phyloP scores from a whole-genome alignment of 2,888 invertebrate genomes.

The Apamea epomidion region DNA sequence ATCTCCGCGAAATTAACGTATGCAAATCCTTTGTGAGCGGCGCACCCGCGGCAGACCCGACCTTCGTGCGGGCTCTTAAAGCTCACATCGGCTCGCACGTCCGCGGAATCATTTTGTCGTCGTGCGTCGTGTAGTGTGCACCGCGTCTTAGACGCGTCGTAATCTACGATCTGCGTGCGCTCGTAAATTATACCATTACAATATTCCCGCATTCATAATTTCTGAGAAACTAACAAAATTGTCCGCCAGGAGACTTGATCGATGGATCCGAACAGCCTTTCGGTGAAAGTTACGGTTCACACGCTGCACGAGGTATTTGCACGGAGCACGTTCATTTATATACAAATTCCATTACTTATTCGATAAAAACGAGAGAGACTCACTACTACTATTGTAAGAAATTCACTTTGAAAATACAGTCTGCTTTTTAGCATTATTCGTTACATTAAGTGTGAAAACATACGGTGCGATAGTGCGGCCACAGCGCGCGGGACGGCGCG shows the following conservation, averaged over 20 bases:
- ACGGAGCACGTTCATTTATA: slow-evolving; percentile 26
- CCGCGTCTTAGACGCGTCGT: slow-evolving; percentile 45
- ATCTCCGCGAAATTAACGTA: slow-evolving; percentile 63
- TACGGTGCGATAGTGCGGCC: neutral
- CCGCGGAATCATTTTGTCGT: slow-evolving; percentile 10
- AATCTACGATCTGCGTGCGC: slow-evolving; percentile 63
- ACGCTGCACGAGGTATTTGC: slow-evolving; percentile 26
- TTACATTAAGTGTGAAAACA: slow-evolving; percentile 17
- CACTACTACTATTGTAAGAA: slow-evolving; percentile 32
- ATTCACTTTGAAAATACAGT: slow-evolving; percentile 28
- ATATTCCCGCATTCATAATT: slow-evolving; percentile 46
- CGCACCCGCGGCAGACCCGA: neutral
- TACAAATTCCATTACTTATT: slow-evolving; percentile 31
- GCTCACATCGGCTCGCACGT: neutral
- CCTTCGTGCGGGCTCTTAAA: neutral
- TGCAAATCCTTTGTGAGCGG: slow-evolving; percentile 71
- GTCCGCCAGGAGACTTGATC: slow-evolving; percentile 23
- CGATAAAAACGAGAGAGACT: slow-evolving; percentile 29
- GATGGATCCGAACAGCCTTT: slow-evolving; percentile 30
- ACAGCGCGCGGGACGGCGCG: neutral
- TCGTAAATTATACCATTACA: slow-evolving; percentile 64
- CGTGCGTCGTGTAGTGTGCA: slow-evolving; percentile 29
- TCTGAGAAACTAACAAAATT: slow-evolving; percentile 45
- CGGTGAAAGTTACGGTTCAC: slow-evolving; percentile 20
- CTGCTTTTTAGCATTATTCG: neutral